Conservation (phyloP, 2,888 invertebrate species). For the Chelonus formosanus region DNA sequence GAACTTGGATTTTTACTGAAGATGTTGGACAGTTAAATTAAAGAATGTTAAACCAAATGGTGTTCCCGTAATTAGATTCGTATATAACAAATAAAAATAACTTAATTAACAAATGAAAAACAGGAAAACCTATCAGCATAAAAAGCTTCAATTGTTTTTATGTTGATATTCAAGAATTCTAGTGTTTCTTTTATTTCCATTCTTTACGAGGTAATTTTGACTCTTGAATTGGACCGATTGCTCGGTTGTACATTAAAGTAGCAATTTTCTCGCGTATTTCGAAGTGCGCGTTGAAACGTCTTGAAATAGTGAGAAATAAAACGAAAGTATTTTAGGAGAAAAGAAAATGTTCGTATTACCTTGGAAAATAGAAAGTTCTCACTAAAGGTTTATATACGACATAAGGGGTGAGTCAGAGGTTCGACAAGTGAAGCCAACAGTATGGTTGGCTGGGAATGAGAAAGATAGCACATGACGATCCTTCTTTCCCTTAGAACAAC, state of each 20-base stretch:
- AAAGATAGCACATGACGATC: slow-evolving; percentile 22
- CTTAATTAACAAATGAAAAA: no score
- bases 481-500: slow-evolving; percentile 24
- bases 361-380: slow-evolving; percentile 17
- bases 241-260: slow-evolving; percentile 13
- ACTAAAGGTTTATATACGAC: neutral
- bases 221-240: neutral
- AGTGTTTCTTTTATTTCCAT: neutral
- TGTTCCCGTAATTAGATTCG: no score
- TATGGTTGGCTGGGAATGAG: neutral
- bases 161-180: no score
- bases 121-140: no score
- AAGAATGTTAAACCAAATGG: no score
- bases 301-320: slow-evolving; percentile 36
- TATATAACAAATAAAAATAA: no score
- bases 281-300: slow-evolving; percentile 31
- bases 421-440: slow-evolving; percentile 4
- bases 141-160: no score
- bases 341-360: neutral
- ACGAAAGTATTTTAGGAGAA: slow-evolving; percentile 17
- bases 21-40: no score
- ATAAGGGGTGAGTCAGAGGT: neutral
- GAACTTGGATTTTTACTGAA: no score
- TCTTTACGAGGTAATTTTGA: neutral
- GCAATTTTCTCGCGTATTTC: slow-evolving; percentile 37